These are phyloP conservation scores for Drosophila nannoptera DNA, from an alignment of 1,140 invertebrate species.

Conservation along the genomic window DNA sequence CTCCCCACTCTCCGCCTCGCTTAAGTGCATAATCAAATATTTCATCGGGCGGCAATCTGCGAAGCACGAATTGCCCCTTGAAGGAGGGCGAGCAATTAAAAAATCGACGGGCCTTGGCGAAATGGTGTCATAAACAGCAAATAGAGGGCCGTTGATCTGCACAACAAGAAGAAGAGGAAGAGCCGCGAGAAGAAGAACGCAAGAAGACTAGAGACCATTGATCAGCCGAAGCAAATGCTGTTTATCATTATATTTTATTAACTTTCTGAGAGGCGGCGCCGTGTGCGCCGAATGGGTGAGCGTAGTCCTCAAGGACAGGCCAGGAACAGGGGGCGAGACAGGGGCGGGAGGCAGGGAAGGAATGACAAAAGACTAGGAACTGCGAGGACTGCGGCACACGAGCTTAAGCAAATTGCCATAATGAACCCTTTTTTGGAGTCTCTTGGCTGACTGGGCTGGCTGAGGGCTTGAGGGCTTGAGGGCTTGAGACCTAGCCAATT, in stretches of 20 bases:
- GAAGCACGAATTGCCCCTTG: no score
- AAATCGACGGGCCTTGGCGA: constrained; percentile 26
- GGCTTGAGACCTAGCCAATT: constrained; percentile 76
- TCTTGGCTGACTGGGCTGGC: constrained; percentile 20
- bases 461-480: constrained; percentile 55
- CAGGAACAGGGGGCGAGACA: no score
- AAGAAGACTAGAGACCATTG: constrained; percentile 16
- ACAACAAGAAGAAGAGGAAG: constrained; percentile 28
- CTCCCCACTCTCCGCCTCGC: neutral
- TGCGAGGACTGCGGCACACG: constrained; percentile 30
- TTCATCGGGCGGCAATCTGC: constrained; percentile 37
- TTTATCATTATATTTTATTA: constrained; percentile 74
- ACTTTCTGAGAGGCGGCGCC: constrained; percentile 34
- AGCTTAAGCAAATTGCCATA: constrained; percentile 78
- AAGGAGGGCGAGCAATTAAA: constrained; percentile 69
- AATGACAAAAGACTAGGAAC: constrained; percentile 30
- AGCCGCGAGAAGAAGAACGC: constrained; percentile 12
- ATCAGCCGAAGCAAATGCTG: constrained; percentile 50
- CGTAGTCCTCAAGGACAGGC: constrained; percentile 53
- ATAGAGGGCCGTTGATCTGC: constrained; percentile 47
- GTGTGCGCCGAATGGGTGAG: constrained; percentile 49
- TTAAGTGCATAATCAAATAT: constrained; percentile 62
- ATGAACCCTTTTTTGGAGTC: constrained; percentile 74
- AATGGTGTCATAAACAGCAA: constrained; percentile 50
- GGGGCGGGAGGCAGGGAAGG: neutral